Conservation (phyloP, 2,113 vertebrate species). For the Paradoxurus hermaphroditus region DNA sequence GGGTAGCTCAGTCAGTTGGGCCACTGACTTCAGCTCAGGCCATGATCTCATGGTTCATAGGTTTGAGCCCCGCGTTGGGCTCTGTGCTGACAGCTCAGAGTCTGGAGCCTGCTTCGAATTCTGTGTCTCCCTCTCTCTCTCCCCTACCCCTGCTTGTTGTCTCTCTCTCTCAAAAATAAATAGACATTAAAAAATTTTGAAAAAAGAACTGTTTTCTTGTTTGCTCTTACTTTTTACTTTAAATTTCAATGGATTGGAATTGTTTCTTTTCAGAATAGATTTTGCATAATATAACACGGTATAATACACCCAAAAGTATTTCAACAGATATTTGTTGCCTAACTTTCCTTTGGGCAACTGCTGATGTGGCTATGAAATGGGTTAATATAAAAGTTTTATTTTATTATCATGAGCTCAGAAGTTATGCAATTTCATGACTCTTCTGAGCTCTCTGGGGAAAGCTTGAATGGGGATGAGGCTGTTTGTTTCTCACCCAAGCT, state of each 20-base stretch:
- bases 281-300: neutral
- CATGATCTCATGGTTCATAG: no score
- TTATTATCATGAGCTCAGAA: neutral
- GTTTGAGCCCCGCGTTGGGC: no score
- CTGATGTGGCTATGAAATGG: neutral
- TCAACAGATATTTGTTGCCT: neutral
- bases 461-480: neutral
- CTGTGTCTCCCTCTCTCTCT: no score
- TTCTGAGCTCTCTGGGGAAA: neutral
- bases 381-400: neutral
- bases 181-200: no score
- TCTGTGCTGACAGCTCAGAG: no score
- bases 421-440: neutral
- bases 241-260: neutral
- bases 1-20: no score
- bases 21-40: no score
- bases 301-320: neutral
- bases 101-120: no score
- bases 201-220: neutral
- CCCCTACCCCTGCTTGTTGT: no score
- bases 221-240: neutral
- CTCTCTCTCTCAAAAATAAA: no score
- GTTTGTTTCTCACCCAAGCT: neutral
- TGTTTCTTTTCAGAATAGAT: neutral
- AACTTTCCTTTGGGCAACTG: neutral